Evolutionary conservation across 2,797 vertebrate species (phyloP), one percentile per base, ranked within the genome.

Genomic region (Sebastes reedi): DNA sequence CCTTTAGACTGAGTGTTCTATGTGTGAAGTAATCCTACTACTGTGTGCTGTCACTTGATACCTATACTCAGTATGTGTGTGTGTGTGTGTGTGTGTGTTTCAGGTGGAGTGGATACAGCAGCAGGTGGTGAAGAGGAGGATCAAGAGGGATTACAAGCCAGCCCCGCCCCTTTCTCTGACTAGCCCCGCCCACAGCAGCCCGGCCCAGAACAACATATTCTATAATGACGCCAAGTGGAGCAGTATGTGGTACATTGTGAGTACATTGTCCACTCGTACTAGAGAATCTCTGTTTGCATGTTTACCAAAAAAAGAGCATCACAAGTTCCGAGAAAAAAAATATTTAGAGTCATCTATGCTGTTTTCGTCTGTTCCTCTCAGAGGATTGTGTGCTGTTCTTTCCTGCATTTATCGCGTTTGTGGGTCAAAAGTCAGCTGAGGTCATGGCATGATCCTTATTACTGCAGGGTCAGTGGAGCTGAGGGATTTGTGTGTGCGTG

Each of bases 191-290:
- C 93, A 95, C 65, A 91, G 92, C 92, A 95, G 89, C 83, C 92
- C 91, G 30, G 88, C 94, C 87, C 97, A 96, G 81, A 94, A 60
- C 84, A 96, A 96, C 70, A 97, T 97, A 84, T 98, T 96, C 92
- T 99, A 97, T 94, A 99, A 99, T 81, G 99, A 99, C 76, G 97
- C 97, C 88, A 99, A 99, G 92, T 99, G 99, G 99, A 98, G 96
- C 89, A 99, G 97, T 95, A 99, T 99, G 99, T 99, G 99, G 99
- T 99, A 99, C 86, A 99, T 99, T 94, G 99, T 99, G 91, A 99
- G 98, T 96, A 87, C 8, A 3, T 79, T 68, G 61, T 52, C 67
- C 27, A 42, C 25, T 72, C 16, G 4, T 20, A 71, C n/a, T 3
- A 52, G 18, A 58, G 8, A 29, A 18, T 11, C 3, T 60, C 6